Percentiles rank a stretch among this genome's conserved stretches.
phyloP scores from a whole-genome alignment of 2,888 invertebrate species.

The Megamerina dolium region DNA sequence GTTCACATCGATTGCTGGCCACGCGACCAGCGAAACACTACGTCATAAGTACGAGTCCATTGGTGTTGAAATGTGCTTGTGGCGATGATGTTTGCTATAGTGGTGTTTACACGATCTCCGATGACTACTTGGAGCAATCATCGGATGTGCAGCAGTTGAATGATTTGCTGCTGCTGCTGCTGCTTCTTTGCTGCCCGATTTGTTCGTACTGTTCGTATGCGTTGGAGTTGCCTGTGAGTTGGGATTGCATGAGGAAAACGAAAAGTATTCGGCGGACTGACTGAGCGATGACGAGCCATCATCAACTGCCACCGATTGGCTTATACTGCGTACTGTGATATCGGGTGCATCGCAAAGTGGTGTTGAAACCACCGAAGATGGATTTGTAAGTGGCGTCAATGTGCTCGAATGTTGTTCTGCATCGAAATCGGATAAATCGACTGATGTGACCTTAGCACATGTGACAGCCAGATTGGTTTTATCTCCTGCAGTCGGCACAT shows the following conservation, averaged over 20 bases:
- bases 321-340: slow-evolving; percentile 33
- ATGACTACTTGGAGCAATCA: neutral
- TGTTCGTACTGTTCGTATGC: neutral
- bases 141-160: slow-evolving; percentile 2
- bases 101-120: slow-evolving; percentile 28
- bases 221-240: slow-evolving; percentile 22
- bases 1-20: slow-evolving; percentile 51
- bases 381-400: slow-evolving; percentile 35
- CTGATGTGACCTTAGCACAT: slow-evolving; percentile 21
- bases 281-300: slow-evolving; percentile 40
- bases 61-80: slow-evolving; percentile 35
- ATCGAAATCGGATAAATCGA: slow-evolving; percentile 12
- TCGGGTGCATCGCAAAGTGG: slow-evolving; percentile 27
- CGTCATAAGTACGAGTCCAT: slow-evolving; percentile 48
- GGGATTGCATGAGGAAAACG: slow-evolving; percentile 37
- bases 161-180: neutral
- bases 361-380: slow-evolving; percentile 25
- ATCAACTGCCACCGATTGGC: slow-evolving; percentile 31
- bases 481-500: slow-evolving; percentile 34
- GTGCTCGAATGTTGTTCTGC: slow-evolving; percentile 32
- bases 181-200: neutral
- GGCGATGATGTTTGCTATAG: slow-evolving; percentile 40
- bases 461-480: slow-evolving; percentile 25
- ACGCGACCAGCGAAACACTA: slow-evolving; percentile 51
- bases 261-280: slow-evolving; percentile 45